Conservation (phyloP, 2,797 vertebrate genomes). For the Bryconaethiops microstoma region DNA sequence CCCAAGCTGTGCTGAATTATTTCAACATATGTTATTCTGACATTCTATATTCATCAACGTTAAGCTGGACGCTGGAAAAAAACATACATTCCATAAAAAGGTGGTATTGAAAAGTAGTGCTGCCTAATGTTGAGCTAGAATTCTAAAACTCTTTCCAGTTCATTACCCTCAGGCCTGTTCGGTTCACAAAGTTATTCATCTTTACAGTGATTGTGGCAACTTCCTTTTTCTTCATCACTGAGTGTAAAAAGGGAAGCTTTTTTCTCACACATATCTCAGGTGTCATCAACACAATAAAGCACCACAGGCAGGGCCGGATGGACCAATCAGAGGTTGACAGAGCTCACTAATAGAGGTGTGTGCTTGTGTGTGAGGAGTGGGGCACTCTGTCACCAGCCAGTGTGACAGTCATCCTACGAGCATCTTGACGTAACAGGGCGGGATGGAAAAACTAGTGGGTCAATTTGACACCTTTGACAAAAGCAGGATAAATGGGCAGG, state of each 20-base stretch:
- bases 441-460: conserved; percentile 45
- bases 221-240: conserved; percentile 40
- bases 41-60: background rate
- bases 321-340: conserved; percentile 52
- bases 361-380: conserved; percentile 30
- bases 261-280: conserved; percentile 61
- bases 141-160: background rate
- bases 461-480: conserved; percentile 44
- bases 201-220: conserved; percentile 36
- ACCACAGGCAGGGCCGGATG: conserved; percentile 50
- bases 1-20: conserved; percentile 1
- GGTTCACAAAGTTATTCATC: background rate
- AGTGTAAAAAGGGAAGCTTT: conserved; percentile 37
- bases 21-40: background rate
- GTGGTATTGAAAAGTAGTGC: too few species aligned
- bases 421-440: conserved; percentile 51
- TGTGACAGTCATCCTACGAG: conserved; percentile 47
- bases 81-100: too few species aligned
- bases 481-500: conserved; percentile 12
- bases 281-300: conserved; percentile 59
- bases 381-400: conserved; percentile 9
- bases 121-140: background rate
- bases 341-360: conserved; percentile 40
- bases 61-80: too few species aligned
- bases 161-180: background rate